phyloP scores from a whole-genome alignment of 2,797 vertebrate genomes.

The Kryptopterus vitreolus region DNA sequence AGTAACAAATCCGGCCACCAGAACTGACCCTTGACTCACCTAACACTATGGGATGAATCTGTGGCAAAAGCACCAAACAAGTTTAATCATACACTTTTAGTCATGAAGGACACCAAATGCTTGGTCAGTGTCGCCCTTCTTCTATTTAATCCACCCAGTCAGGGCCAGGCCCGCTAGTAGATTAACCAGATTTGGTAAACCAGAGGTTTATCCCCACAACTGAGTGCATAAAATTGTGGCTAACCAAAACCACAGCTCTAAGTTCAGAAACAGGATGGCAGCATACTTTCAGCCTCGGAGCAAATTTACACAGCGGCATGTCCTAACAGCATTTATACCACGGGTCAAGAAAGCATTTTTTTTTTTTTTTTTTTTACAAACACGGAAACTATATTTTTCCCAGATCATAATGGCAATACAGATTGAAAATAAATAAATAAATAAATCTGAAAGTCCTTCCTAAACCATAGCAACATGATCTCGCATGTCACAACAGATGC shows the following conservation, averaged over 20 bases:
- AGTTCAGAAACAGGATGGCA: conserved; percentile 35
- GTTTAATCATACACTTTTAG: background rate
- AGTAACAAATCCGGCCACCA: background rate
- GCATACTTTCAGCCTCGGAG: conserved; percentile 17
- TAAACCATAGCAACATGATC: conserved; percentile 23
- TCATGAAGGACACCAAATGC: background rate
- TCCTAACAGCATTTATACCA: background rate
- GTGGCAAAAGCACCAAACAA: background rate
- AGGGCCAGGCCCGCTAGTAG: background rate
- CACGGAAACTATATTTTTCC: conserved; percentile 9
- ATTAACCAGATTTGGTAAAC: conserved; percentile 32
- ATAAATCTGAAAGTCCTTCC: background rate
- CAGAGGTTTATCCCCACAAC: conserved; percentile 56
- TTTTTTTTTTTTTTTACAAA: conserved; percentile 32
- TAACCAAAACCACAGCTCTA: conserved; percentile 67
- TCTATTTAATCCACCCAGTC: background rate
- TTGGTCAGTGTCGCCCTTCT: background rate
- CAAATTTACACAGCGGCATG: conserved; percentile 9
- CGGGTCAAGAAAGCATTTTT: background rate
- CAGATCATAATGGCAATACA: conserved; percentile 12
- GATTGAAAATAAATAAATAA: conserved; percentile 23
- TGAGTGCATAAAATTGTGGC: conserved; percentile 48
- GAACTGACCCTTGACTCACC: background rate
- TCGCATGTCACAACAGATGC: conserved; percentile 16
- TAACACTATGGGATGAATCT: background rate